phyloP scores from a whole-genome alignment of 2,113 vertebrate species.

The Toxotes chatareus region DNA sequence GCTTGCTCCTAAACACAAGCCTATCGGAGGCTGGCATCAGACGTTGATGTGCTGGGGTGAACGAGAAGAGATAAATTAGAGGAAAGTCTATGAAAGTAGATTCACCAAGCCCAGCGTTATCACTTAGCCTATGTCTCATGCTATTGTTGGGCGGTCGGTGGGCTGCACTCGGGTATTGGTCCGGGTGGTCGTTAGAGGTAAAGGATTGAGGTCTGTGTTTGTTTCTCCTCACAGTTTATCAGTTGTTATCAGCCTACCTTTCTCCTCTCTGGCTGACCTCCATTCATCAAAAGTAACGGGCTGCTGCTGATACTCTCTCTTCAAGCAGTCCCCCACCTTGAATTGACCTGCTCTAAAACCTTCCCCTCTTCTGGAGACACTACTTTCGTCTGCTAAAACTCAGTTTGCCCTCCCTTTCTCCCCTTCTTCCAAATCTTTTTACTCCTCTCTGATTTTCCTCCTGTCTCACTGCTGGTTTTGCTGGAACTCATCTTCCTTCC shows the following conservation, averaged over 20 bases:
- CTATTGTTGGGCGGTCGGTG: conserved; percentile 41
- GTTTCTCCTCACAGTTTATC: conserved; percentile 47
- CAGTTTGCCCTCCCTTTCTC: neutral
- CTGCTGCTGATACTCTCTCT: conserved; percentile 41
- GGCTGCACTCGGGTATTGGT: conserved; percentile 36
- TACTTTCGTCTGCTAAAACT: neutral
- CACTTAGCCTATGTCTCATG: conserved; percentile 21
- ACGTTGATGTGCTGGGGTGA: neutral
- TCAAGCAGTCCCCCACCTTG: conserved; percentile 43
- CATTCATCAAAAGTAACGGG: conserved; percentile 65
- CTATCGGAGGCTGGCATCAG: conserved; percentile 59
- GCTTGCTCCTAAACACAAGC: conserved; percentile 46
- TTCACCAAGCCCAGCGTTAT: conserved; percentile 24
- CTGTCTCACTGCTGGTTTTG: neutral
- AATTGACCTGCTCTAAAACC: conserved; percentile 33
- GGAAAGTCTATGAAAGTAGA: conserved; percentile 21
- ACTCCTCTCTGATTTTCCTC: neutral
- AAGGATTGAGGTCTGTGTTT: conserved; percentile 53
- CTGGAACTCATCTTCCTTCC: neutral
- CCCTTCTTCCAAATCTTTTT: neutral
- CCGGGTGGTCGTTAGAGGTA: conserved; percentile 48
- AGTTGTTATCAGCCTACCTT: conserved; percentile 55
- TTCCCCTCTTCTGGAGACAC: neutral
- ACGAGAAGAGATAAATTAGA: conserved; percentile 35
- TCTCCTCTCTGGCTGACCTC: conserved; percentile 46